Conservation (phyloP, 2,888 invertebrate species). For the Limenitis camilla region DNA sequence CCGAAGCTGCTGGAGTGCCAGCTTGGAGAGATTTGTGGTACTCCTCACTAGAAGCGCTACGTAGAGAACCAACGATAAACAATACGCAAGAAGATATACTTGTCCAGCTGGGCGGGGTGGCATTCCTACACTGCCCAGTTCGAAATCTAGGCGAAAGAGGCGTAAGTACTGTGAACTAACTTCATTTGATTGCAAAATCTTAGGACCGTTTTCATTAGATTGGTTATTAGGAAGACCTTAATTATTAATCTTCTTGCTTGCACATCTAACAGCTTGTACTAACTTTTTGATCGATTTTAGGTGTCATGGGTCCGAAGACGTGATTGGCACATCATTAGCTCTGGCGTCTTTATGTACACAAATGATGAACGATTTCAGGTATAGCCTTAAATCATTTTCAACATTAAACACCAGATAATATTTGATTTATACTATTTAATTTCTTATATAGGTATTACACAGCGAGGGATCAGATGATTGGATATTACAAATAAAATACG, state of each 20-base stretch:
- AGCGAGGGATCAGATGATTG: constrained; percentile 92
- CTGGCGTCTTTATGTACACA: constrained; percentile 91
- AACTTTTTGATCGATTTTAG: constrained; percentile 70
- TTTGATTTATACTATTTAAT: background rate
- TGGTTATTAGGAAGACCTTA: too few species aligned
- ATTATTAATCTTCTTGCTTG: too few species aligned
- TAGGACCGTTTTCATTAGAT: too few species aligned
- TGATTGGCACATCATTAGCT: constrained; percentile 95
- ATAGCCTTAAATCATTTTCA: background rate
- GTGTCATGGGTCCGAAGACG: constrained; percentile 93
- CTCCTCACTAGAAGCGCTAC: constrained; percentile 61
- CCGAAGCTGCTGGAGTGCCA: constrained; percentile 48
- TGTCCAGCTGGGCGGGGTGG: constrained; percentile 84
- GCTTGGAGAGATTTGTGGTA: constrained; percentile 80
- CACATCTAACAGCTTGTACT: too few species aligned
- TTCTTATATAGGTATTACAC: constrained; percentile 76
- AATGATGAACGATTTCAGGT: constrained; percentile 89
- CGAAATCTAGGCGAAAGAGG: constrained; percentile 83
- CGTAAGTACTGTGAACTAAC: constrained; percentile 50
- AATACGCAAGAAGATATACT: constrained; percentile 84
- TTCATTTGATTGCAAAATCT: constrained; percentile 24
- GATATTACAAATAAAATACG: constrained; percentile 93
- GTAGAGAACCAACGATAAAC: constrained; percentile 75
- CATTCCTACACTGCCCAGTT: constrained; percentile 87
- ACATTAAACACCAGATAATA: too few species aligned